A percentile compares a stretch with the other conserved stretches of the same genome.
Evolutionary conservation across 2,113 vertebrate species (phyloP).

Genomic region (Aspiorhynchus laticeps): DNA sequence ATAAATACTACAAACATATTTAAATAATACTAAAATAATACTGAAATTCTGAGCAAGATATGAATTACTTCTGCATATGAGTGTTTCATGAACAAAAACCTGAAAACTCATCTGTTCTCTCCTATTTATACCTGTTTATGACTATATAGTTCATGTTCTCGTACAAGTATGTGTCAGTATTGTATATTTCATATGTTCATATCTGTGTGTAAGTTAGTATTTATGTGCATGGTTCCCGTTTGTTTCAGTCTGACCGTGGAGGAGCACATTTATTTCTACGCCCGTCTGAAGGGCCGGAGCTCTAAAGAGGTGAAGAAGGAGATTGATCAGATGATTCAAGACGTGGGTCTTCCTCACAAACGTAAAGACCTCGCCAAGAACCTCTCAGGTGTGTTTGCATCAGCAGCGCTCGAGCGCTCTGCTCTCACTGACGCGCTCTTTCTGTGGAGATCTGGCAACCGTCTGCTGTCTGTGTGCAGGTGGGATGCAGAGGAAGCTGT

Average conservation of each 20-base stretch:
- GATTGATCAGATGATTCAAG: conserved; percentile 90
- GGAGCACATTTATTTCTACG: conserved; percentile 98
- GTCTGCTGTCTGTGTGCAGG: conserved; percentile 70
- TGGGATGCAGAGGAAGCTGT: conserved; percentile 98
- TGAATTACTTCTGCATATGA: no score
- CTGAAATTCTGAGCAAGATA: no score
- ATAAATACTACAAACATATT: no score
- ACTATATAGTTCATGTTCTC: neutral
- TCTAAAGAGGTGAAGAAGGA: conserved; percentile 83
- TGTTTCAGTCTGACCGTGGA: conserved; percentile 90
- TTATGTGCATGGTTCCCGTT: neutral
- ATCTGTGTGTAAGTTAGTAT: neutral
- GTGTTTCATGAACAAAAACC: no score
- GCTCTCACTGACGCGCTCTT: neutral
- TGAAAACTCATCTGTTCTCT: no score
- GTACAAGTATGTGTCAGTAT: neutral
- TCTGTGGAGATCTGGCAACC: neutral
- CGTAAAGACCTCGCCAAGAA: conserved; percentile 84
- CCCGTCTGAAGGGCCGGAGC: conserved; percentile 85
- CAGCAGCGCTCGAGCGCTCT: neutral
- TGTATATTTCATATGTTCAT: neutral
- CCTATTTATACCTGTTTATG: neutral
- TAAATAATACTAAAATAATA: no score
- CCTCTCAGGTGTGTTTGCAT: conserved; percentile 74
- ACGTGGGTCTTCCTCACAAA: conserved; percentile 93